Evolutionary conservation across 2,797 vertebrate genomes (phyloP).

Genomic region (Leptoclinus maculatus): DNA sequence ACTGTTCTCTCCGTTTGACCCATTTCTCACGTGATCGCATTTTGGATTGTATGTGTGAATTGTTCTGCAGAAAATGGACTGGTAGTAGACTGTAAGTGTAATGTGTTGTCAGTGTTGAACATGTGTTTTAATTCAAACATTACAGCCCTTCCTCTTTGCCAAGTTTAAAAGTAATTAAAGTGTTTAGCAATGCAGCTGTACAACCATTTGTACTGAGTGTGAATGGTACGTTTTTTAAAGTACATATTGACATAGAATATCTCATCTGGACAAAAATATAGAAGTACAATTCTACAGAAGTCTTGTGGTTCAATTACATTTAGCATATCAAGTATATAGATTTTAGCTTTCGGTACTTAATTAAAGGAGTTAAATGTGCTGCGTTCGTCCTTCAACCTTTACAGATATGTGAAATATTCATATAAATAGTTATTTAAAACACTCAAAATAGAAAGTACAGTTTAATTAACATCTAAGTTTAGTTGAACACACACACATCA

Average conservation of each 20-base stretch:
- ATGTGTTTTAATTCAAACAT: neutral
- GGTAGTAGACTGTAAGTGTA: too few species aligned
- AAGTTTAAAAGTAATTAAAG: neutral
- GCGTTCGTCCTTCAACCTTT: neutral
- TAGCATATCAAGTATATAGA: neutral
- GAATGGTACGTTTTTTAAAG: neutral
- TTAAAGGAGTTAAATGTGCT: neutral
- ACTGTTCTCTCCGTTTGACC: slow-evolving; percentile 6
- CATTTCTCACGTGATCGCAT: neutral
- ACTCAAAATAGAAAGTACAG: neutral
- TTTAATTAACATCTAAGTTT: neutral
- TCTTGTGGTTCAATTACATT: neutral
- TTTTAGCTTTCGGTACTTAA: neutral
- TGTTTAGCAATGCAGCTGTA: neutral
- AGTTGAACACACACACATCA: neutral
- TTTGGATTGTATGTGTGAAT: neutral
- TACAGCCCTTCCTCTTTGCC: neutral
- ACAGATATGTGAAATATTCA: neutral
- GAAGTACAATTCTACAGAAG: neutral
- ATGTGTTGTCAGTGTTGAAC: neutral
- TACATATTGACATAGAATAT: neutral
- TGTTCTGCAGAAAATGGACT: neutral
- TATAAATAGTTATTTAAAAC: neutral
- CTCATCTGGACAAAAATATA: neutral
- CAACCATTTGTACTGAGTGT: neutral